Evolutionary conservation across 2,797 vertebrate genomes (phyloP).

Genomic region (Rhabdomys pumilio): DNA sequence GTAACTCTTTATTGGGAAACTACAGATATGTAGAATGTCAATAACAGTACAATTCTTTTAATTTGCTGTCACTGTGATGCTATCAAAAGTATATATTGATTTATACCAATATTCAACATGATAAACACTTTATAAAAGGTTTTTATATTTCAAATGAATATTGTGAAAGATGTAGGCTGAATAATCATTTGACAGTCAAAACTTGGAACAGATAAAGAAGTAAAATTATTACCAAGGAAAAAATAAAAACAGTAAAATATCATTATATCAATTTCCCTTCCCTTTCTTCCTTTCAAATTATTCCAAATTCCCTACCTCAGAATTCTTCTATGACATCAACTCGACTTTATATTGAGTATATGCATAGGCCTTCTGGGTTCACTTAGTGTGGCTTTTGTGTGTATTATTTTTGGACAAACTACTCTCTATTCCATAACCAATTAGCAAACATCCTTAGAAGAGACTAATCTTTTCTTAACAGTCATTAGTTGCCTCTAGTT

Average conservation of each 20-base stretch:
- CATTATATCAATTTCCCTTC: not conserved
- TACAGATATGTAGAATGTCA: not conserved
- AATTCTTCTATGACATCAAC: not conserved
- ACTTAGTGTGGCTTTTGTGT: not conserved
- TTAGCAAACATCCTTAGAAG: not conserved
- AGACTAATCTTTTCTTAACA: not conserved
- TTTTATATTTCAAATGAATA: not conserved
- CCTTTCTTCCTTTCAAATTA: not conserved
- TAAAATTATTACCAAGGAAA: not conserved
- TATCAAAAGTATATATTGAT: not conserved
- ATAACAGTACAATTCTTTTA: not conserved
- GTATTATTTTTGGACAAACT: not conserved
- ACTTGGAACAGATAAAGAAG: not conserved
- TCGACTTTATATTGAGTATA: not conserved
- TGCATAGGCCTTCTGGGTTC: not conserved
- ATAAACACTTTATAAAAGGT: not conserved
- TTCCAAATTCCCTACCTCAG: not conserved
- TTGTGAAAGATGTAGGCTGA: not conserved
- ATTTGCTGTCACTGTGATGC: not conserved
- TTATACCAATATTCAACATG: not conserved
- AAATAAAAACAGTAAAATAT: not conserved
- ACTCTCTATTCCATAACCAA: not conserved
- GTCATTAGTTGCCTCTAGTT: no score
- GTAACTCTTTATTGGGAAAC: not conserved
- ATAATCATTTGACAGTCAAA: not conserved